These are phyloP conservation scores for Seriola quinqueradiata DNA, from an alignment of 2,113 vertebrate species.

Conservation along the genomic window DNA sequence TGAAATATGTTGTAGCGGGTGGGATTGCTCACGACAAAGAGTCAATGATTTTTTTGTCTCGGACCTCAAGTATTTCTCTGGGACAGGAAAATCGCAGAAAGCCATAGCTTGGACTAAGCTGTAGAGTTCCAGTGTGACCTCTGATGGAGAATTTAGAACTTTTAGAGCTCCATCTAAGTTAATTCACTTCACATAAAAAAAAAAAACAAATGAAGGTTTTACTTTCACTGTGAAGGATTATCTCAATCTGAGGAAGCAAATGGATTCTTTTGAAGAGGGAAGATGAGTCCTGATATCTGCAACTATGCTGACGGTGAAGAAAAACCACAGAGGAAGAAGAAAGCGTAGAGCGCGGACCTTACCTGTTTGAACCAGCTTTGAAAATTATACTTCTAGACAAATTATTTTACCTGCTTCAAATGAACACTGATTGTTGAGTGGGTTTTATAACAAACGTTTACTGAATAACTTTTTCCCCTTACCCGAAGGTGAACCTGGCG, in stretches of 20 bases:
- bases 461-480: not conserved
- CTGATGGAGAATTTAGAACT: not conserved
- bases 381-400: too few species aligned
- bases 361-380: not conserved
- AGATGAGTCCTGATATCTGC: not conserved
- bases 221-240: slow-evolving; percentile 20
- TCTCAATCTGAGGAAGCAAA: slow-evolving; percentile 14
- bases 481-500: not conserved
- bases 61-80: not conserved
- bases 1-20: not conserved
- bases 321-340: not conserved
- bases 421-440: not conserved
- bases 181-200: not conserved
- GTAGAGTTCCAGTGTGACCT: not conserved
- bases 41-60: too few species aligned
- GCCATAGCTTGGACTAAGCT: not conserved
- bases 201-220: not conserved
- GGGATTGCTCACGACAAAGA: too few species aligned
- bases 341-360: not conserved
- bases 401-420: not conserved
- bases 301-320: not conserved
- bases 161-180: not conserved
- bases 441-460: not conserved
- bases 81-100: too few species aligned
- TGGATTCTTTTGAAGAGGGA: not conserved